These are phyloP conservation scores for Harpagifer antarcticus DNA, from an alignment of 2,797 vertebrate genomes.

Conservation along the genomic window DNA sequence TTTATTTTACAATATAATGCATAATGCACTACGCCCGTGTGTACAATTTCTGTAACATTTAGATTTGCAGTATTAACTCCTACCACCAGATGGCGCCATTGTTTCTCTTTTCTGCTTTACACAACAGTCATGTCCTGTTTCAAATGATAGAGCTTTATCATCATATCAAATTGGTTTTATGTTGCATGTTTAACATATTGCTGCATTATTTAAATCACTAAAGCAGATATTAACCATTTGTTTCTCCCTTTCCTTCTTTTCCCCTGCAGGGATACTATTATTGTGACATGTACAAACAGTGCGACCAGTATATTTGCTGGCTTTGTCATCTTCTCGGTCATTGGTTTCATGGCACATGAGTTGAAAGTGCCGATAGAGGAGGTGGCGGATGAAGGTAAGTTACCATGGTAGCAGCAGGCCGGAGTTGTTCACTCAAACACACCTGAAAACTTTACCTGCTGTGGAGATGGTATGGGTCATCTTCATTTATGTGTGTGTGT, in stretches of 20 bases:
- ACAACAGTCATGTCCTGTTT: background rate
- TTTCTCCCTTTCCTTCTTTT: constrained; percentile 13
- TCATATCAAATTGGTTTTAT: background rate
- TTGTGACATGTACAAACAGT: constrained; percentile 97
- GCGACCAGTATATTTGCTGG: constrained; percentile 98
- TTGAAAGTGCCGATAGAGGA: constrained; percentile 97
- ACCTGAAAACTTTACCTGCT: background rate
- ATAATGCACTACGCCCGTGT: background rate
- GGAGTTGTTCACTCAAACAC: constrained; percentile 23
- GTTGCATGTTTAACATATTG: constrained; percentile 12
- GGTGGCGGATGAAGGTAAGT: constrained; percentile 98
- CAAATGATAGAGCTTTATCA: background rate
- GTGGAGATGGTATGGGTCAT: constrained; percentile 3
- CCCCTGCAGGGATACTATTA: constrained; percentile 91
- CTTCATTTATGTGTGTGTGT: background rate
- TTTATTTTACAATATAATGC: too few species aligned
- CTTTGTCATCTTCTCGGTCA: constrained; percentile 99
- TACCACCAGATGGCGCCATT: constrained; percentile 53
- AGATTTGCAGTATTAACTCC: constrained; percentile 3
- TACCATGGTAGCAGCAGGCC: constrained; percentile 3
- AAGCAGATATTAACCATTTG: background rate
- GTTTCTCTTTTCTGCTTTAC: constrained; percentile 8
- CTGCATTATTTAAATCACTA: background rate
- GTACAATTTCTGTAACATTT: constrained; percentile 2
- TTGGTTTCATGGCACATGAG: constrained; percentile 98